Evolutionary conservation across 1,140 invertebrate species (phyloP), one percentile per base, ranked within the genome.

Genomic region (Lasioglossum albipes): DNA sequence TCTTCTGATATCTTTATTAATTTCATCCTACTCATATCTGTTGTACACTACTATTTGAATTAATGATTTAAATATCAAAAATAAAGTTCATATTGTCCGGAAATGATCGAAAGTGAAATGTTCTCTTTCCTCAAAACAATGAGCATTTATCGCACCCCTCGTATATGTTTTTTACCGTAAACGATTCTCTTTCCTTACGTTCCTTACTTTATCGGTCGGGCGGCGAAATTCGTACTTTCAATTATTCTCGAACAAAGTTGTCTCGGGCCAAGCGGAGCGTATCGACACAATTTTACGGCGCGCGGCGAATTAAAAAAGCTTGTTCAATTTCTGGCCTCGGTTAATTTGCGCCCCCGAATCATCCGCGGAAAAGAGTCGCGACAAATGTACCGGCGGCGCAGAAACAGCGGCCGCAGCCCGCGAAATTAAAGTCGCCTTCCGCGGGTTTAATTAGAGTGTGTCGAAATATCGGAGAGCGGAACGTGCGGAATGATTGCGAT

Each of bases 341-440:
- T 67, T 70, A 77, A 77, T 77, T 77, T 70, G 61, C 42, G 18
- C 16, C 18, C 3, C 22, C 36, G 59, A 22, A 49, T 42, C 36
- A 59, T 4, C 7, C 3, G 4, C 16, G 49, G 20, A 42, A 45
- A 31, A 49, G 59, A n/a, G 41, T n/a, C 65, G 20, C 20, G 10
- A 22, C 18, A 31, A 41, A 27, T n/a, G 36, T 45, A 42, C 36
- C 49, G 22, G 65, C 2, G 22, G 12, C 52, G 18, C 27, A 49
- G 61, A 41, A 66, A 49, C 54, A 70, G 36, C 27, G 41, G n/a
- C n/a, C 54, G 54, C 22, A 49, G 42, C 67, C 36, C 54, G 42
- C 57, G 67, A 77, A 71, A 77, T 77, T 59, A 71, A 77, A 78
- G 68, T 64, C 67, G 70, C 75, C 75, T 78, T 78, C 42, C 27